Conservation (phyloP, 2,797 vertebrate species). For the Hozukius guyotensis region DNA sequence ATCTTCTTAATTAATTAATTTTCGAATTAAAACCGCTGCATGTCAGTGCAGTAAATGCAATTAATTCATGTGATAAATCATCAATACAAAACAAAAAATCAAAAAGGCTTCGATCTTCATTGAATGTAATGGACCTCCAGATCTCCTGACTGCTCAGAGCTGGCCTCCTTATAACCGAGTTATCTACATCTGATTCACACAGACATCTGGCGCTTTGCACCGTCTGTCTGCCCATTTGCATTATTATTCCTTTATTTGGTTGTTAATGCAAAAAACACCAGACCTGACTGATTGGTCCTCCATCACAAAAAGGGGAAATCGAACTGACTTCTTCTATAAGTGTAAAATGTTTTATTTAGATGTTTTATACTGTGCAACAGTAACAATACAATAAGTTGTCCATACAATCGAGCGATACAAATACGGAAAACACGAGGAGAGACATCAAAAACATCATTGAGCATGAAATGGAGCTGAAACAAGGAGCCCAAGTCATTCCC, state of each 20-base stretch:
- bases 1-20: background rate
- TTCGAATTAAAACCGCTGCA: background rate
- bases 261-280: background rate
- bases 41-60: background rate
- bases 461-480: slow-evolving; percentile 69
- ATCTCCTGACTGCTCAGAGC: background rate
- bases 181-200: slow-evolving; percentile 15
- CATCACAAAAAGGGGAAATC: background rate
- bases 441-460: slow-evolving; percentile 76
- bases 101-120: background rate
- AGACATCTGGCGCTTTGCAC: slow-evolving; percentile 32
- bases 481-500: slow-evolving; percentile 58
- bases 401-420: slow-evolving; percentile 86
- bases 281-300: background rate
- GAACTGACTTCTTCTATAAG: slow-evolving; percentile 40
- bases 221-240: background rate
- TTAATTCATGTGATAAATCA: background rate
- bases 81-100: background rate
- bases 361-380: slow-evolving; percentile 90
- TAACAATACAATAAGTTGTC: slow-evolving; percentile 88
- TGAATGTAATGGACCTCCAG: slow-evolving; percentile 3
- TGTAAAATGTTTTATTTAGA: slow-evolving; percentile 91
- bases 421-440: slow-evolving; percentile 79
- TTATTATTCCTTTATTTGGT: background rate
- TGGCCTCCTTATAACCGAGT: slow-evolving; percentile 11